Conservation (phyloP, 2,888 invertebrate species). For the Tetramorium bicarinatum region DNA sequence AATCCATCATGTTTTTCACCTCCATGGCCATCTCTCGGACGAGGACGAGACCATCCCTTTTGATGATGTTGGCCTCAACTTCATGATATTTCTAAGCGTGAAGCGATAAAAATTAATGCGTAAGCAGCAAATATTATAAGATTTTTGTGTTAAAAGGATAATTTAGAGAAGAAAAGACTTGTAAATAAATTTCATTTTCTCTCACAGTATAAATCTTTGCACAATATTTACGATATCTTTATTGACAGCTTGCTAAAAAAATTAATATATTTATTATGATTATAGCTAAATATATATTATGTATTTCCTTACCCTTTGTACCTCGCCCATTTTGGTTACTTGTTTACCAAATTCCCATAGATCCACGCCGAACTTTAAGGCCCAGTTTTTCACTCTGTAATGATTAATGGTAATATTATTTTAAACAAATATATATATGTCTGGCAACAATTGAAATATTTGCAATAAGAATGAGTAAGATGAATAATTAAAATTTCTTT, state of each 20-base stretch:
- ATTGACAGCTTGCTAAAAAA: not conserved
- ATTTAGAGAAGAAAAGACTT: not conserved
- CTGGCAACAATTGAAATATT: not conserved
- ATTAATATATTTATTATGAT: not conserved
- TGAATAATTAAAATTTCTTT: not conserved
- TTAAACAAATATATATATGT: not conserved
- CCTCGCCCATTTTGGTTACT: slow-evolving; percentile 95
- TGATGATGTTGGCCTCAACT: slow-evolving; percentile 91
- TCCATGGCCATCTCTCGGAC: slow-evolving; percentile 95
- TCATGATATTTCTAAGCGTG: slow-evolving; percentile 92
- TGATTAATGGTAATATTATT: slow-evolving; percentile 22
- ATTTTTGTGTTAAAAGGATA: not conserved
- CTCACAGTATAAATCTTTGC: not conserved
- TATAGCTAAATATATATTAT: slow-evolving; percentile 42
- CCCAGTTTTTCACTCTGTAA: slow-evolving; percentile 96
- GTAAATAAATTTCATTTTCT: slow-evolving; percentile 9
- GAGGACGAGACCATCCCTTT: slow-evolving; percentile 94
- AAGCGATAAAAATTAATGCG: slow-evolving; percentile 53
- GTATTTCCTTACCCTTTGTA: slow-evolving; percentile 91
- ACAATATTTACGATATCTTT: not conserved
- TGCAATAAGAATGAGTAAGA: not conserved
- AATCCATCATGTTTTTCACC: slow-evolving; percentile 97
- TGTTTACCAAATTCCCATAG: slow-evolving; percentile 96
- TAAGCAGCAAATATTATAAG: not conserved
- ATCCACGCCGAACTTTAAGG: slow-evolving; percentile 95